These are phyloP conservation scores for Acronicta alni DNA, from an alignment of 2,888 invertebrate genomes.

Conservation along the genomic window DNA sequence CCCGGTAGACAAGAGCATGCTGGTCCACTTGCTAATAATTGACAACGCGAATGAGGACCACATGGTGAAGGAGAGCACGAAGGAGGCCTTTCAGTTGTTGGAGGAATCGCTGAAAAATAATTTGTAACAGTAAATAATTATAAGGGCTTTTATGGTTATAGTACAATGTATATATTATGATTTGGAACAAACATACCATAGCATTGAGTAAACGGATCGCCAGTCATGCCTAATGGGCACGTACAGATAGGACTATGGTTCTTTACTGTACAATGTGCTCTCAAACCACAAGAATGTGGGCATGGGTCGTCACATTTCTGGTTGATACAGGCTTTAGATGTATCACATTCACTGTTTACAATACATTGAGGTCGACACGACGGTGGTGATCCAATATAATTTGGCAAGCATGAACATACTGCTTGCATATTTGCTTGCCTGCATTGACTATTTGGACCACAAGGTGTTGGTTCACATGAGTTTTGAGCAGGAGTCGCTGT, in stretches of 20 bases:
- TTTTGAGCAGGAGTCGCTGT: slow-evolving; percentile 87
- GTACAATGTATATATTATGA: not conserved
- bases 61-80: slow-evolving; percentile 95
- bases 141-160: not conserved
- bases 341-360: slow-evolving; percentile 95
- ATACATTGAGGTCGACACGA: slow-evolving; percentile 95
- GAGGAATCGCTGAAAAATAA: slow-evolving; percentile 71
- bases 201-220: slow-evolving; percentile 95
- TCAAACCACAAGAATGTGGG: slow-evolving; percentile 95
- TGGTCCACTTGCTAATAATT: slow-evolving; percentile 92
- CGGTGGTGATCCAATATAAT: slow-evolving; percentile 94
- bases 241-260: slow-evolving; percentile 97
- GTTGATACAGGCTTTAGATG: slow-evolving; percentile 95
- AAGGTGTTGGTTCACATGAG: slow-evolving; percentile 95
- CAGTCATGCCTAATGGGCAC: slow-evolving; percentile 95
- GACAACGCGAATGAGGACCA: slow-evolving; percentile 95
- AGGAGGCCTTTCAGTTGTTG: slow-evolving; percentile 91
- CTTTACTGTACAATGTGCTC: slow-evolving; percentile 94
- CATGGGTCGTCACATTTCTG: slow-evolving; percentile 96
- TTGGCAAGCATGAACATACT: slow-evolving; percentile 95
- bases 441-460: slow-evolving; percentile 96
- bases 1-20: slow-evolving; percentile 94
- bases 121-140: not conserved
- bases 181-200: slow-evolving; percentile 88
- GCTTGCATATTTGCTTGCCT: slow-evolving; percentile 94